Evolutionary conservation across 2,113 vertebrate genomes (phyloP).

Genomic region (Archilochus colubris): DNA sequence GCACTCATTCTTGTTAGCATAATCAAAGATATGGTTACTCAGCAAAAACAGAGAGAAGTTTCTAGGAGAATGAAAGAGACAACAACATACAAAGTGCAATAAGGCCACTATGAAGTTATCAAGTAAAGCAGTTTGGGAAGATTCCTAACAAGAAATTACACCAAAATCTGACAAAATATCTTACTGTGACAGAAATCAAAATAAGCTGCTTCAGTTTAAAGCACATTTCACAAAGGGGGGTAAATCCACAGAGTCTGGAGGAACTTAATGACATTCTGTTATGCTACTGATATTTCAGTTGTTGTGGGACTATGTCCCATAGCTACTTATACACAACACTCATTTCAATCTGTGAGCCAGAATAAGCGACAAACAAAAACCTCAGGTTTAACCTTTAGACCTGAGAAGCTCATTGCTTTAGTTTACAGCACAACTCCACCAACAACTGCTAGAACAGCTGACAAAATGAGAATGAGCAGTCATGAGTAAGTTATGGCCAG

Average conservation of each 20-base stretch:
- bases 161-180: background rate
- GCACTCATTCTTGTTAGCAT: background rate
- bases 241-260: background rate
- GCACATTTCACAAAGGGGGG: background rate
- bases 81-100: background rate
- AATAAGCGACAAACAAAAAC: constrained; percentile 20
- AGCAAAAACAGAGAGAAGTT: background rate
- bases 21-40: background rate
- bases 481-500: background rate
- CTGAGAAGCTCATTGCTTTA: background rate
- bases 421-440: background rate
- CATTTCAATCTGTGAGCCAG: background rate
- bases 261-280: background rate
- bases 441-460: background rate
- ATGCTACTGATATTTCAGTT: background rate
- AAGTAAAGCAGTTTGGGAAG: background rate
- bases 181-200: background rate
- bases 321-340: background rate
- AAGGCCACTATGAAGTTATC: background rate
- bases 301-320: background rate
- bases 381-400: constrained; percentile 2
- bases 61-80: background rate
- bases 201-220: background rate
- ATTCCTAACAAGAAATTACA: background rate
- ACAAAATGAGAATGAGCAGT: background rate